Conservation (phyloP, 2,888 invertebrate genomes). For the Eristalinus sepulchralis region DNA sequence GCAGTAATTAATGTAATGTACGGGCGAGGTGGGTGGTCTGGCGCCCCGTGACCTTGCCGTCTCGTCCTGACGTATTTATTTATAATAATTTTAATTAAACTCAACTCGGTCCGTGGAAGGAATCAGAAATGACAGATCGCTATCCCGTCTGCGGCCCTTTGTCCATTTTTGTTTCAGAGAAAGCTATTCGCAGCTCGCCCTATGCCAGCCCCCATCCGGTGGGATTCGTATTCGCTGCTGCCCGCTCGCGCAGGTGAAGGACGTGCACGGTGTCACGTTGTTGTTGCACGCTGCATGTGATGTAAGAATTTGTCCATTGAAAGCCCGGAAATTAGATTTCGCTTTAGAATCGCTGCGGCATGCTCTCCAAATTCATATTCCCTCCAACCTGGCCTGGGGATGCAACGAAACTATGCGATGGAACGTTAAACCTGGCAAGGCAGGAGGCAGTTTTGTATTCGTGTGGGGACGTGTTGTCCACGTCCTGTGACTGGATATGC, state of each 20-base stretch:
- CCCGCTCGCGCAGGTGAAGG: background rate
- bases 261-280: background rate
- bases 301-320: slow-evolving; percentile 61
- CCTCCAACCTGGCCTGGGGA: background rate
- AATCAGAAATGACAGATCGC: slow-evolving; percentile 11
- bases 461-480: background rate
- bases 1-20: slow-evolving; percentile 48
- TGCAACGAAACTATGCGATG: slow-evolving; percentile 28
- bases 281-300: slow-evolving; percentile 4
- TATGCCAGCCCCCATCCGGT: slow-evolving; percentile 25
- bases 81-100: slow-evolving; percentile 62
- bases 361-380: slow-evolving; percentile 61
- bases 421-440: background rate
- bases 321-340: slow-evolving; percentile 69
- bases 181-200: slow-evolving; percentile 20
- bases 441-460: background rate
- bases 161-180: background rate
- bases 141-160: background rate
- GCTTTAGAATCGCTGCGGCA: slow-evolving; percentile 58
- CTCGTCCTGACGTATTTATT: background rate
- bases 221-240: slow-evolving; percentile 1
- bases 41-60: too few species aligned
- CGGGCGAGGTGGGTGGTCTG: background rate
- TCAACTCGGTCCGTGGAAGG: slow-evolving; percentile 13
- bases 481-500: slow-evolving; percentile 1